Base-by-base conservation (phyloP, 2,113 vertebrate genomes). In the Paracanthobrama guichenoti region DNA sequence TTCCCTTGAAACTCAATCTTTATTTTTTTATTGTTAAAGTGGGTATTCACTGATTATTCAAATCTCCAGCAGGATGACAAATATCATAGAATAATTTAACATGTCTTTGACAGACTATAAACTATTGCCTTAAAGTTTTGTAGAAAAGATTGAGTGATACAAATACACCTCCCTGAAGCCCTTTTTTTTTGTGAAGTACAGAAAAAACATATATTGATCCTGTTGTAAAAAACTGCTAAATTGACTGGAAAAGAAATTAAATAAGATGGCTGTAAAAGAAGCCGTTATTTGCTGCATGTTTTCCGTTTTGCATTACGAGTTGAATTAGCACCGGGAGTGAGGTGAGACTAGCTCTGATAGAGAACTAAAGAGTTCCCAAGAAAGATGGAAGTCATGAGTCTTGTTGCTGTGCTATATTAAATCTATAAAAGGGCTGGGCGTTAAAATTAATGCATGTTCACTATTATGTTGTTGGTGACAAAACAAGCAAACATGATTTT, bases 311-410 rank as follows among this genome's bases (percentile, higher is more conserved):
- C 78, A 82, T 82, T 59, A 73, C 44, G 72, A 55, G 55, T 55
- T 81, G 77, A 50, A 18, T 67, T 86, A 86, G 87, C 87, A 88
- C 87, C 85, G 22, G 57, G 74, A 57, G 64, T 28, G 73, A 82
- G 57, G 39, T 28, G 77, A 55, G 72, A 4, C 22, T 46, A 78
- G 62, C 76, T 77, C 35, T 84, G n/a, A 50, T 22, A 76, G 31
- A 44, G 60, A 82, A 81, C 20, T 3, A 81, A 77, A 67, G 28
- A 10, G 22, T 62, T 69, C 59, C 59, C 14, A 35, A 28, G 35
- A 79, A 44, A 79, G 18, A 79, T 31, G 12, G 60, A 53, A 83
- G 77, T 66, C 64, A 28, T 60, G 50, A 62, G 46, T 74, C 46
- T 5, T 16, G 75, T 57, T 55, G 60, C 67, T 71, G 44, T 14